These are phyloP conservation scores for Latheticus oryzae DNA, from an alignment of 2,888 invertebrate species.

Conservation along the genomic window DNA sequence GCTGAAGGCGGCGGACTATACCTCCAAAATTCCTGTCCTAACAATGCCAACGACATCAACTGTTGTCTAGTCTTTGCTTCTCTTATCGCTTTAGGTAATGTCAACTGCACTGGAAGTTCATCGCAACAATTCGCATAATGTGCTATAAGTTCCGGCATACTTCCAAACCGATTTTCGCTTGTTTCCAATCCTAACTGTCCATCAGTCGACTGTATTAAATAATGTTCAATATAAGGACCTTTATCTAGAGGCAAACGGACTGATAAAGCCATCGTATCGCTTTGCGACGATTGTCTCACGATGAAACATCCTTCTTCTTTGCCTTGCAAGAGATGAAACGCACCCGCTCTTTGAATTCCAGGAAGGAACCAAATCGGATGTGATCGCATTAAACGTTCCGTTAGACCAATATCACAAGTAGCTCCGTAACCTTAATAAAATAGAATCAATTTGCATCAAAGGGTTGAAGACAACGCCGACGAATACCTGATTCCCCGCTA, in stretches of 20 bases:
- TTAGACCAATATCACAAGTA: constrained; percentile 85
- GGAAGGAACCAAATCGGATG: constrained; percentile 97
- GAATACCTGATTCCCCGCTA: constrained; percentile 63
- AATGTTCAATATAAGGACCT: constrained; percentile 95
- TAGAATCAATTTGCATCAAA: constrained; percentile 5
- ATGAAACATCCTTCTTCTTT: constrained; percentile 96
- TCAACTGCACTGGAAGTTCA: constrained; percentile 91
- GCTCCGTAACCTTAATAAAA: constrained; percentile 71
- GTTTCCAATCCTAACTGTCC: constrained; percentile 91
- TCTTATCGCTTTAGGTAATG: constrained; percentile 85
- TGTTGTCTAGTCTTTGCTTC: constrained; percentile 92
- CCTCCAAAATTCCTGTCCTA: constrained; percentile 90
- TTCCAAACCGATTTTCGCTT: constrained; percentile 92
- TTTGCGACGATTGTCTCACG: constrained; percentile 93
- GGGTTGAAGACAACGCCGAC: no score
- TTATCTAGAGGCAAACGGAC: constrained; percentile 88
- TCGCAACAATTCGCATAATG: constrained; percentile 96
- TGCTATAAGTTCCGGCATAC: constrained; percentile 91
- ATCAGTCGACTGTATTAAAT: constrained; percentile 88
- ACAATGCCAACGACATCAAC: constrained; percentile 87
- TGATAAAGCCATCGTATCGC: constrained; percentile 94
- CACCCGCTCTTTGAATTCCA: constrained; percentile 92
- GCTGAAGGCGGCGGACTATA: constrained; percentile 62
- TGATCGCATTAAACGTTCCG: constrained; percentile 89
- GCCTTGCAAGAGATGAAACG: constrained; percentile 92